A percentile compares a stretch with the other conserved stretches of the same genome.
Conservation (phyloP, 1,140 invertebrate species). For the Bombus sibiricus region DNA sequence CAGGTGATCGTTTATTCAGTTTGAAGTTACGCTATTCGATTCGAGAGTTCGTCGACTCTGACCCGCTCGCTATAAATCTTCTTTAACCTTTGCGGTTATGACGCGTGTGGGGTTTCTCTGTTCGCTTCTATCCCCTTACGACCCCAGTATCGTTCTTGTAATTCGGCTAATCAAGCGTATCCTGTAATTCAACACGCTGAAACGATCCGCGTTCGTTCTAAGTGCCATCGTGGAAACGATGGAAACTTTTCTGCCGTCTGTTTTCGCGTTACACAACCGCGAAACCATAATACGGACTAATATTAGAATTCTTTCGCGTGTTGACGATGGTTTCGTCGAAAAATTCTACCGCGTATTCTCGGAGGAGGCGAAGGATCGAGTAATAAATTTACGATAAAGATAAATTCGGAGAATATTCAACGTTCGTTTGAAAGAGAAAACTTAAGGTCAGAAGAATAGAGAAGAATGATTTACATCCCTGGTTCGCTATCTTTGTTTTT, state of each 20-base stretch:
- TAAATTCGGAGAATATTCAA: background rate
- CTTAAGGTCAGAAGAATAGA: background rate
- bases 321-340: background rate
- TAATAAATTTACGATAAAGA: background rate
- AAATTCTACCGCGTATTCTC: background rate
- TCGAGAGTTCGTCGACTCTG: background rate
- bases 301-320: background rate
- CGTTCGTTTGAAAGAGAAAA: background rate
- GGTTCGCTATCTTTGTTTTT: background rate
- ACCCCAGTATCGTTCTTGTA: constrained; percentile 29
- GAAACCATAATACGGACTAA: background rate
- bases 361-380: background rate
- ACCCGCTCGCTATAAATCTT: background rate
- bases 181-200: constrained; percentile 66
- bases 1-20: background rate
- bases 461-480: background rate
- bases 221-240: background rate
- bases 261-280: background rate
- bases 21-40: background rate
- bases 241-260: background rate
- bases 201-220: constrained; percentile 18
- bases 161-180: constrained; percentile 73
- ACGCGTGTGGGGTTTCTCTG: background rate
- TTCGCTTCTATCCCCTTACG: constrained; percentile 13
- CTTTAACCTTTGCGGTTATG: constrained; percentile 5